Evolutionary conservation across 2,113 vertebrate species (phyloP).

Genomic region (Bufo gargarizans): DNA sequence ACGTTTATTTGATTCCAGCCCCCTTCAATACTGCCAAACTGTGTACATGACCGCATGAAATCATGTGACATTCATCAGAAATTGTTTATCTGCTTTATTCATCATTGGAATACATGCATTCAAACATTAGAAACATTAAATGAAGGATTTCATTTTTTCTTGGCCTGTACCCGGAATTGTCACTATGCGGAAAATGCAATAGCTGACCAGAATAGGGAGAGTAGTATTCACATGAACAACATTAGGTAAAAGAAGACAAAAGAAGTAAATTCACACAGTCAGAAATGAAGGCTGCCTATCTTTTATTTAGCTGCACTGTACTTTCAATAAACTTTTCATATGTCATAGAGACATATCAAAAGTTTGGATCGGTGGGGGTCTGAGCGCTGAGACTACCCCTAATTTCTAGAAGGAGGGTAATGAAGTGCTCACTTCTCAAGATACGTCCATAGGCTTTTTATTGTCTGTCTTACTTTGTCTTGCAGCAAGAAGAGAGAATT

Average conservation of each 20-base stretch:
- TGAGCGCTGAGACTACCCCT: no score
- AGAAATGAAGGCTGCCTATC: no score
- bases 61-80: not conserved
- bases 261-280: not conserved
- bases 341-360: no score
- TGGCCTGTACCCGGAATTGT: not conserved
- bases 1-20: not conserved
- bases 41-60: not conserved
- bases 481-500: no score
- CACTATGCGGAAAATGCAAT: not conserved
- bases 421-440: no score
- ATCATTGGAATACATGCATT: not conserved
- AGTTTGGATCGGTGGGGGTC: no score
- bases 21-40: not conserved
- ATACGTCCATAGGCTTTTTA: no score
- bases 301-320: no score
- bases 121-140: conserved; percentile 8
- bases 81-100: conserved; percentile 5
- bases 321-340: no score
- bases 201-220: not conserved
- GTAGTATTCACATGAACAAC: not conserved
- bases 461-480: no score
- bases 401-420: no score
- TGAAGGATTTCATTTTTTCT: not conserved
- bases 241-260: not conserved